These are phyloP conservation scores for Acrobasis consociella DNA, from an alignment of 2,888 invertebrate species.

Conservation along the genomic window DNA sequence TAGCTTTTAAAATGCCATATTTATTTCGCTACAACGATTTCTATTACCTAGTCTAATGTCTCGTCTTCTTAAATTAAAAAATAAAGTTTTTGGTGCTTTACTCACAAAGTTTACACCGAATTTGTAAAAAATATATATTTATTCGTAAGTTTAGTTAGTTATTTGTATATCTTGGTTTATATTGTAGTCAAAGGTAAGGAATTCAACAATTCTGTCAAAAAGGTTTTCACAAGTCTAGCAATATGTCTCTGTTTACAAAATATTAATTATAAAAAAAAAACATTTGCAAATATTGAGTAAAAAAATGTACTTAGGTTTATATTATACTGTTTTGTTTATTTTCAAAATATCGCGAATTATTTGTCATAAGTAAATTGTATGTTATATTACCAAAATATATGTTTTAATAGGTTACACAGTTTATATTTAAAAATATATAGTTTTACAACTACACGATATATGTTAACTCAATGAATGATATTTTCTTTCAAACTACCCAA, in stretches of 20 bases:
- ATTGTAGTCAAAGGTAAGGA: neutral
- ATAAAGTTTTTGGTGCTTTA: conserved; percentile 60
- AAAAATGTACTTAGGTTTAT: too few relatives aligned
- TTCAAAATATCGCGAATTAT: too few relatives aligned
- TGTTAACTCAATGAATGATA: conserved; percentile 34
- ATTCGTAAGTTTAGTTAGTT: conserved; percentile 24
- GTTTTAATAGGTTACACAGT: conserved; percentile 7
- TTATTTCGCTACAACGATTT: conserved; percentile 58
- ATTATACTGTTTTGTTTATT: too few relatives aligned
- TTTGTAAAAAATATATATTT: conserved; percentile 24
- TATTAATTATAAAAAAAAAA: too few relatives aligned
- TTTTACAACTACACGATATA: conserved; percentile 14
- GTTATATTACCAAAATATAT: neutral
- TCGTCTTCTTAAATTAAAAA: conserved; percentile 45
- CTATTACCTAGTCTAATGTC: conserved; percentile 61
- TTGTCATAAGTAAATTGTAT: too few relatives aligned
- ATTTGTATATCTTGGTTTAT: conserved; percentile 43
- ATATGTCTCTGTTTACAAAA: too few relatives aligned
- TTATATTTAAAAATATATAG: conserved; percentile 7
- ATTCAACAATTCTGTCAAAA: neutral
- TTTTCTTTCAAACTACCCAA: conserved; percentile 35
- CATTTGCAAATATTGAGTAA: too few relatives aligned
- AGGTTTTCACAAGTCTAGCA: too few relatives aligned
- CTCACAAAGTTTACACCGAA: conserved; percentile 46
- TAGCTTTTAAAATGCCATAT: conserved; percentile 48